Conservation (phyloP, 1,140 invertebrate species). For the Drosophila equinoxialis region DNA sequence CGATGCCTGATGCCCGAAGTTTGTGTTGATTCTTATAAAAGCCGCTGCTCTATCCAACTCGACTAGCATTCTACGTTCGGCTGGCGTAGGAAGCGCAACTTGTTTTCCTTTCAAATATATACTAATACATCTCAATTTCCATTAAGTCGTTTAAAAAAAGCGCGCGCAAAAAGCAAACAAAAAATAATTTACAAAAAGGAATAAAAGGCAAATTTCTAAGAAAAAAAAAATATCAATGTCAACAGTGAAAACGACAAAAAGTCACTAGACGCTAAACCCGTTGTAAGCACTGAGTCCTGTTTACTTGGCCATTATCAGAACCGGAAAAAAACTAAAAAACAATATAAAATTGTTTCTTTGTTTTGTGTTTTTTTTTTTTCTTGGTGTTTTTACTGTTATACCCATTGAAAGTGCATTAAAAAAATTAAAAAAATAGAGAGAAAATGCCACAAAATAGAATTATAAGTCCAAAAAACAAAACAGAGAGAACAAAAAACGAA, state of each 20-base stretch:
- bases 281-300: constrained; percentile 65
- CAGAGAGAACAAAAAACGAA: constrained; percentile 39
- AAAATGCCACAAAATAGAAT: constrained; percentile 52
- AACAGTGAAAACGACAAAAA: constrained; percentile 40
- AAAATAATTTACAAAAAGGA: constrained; percentile 1
- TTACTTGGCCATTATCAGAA: constrained; percentile 77
- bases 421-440: constrained; percentile 48
- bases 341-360: constrained; percentile 22
- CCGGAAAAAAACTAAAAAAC: constrained; percentile 29
- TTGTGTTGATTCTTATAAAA: constrained; percentile 54
- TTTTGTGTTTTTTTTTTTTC: constrained; percentile 58
- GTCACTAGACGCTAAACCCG: not conserved
- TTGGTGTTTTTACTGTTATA: constrained; percentile 47
- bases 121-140: constrained; percentile 1
- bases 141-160: constrained; percentile 48
- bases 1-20: not conserved
- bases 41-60: constrained; percentile 31
- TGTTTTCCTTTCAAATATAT: not conserved
- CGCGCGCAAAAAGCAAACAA: constrained; percentile 65
- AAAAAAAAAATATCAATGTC: constrained; percentile 20
- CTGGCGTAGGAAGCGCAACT: constrained; percentile 61
- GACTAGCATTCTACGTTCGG: constrained; percentile 72
- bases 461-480: constrained; percentile 25
- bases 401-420: constrained; percentile 54
- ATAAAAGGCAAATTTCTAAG: constrained; percentile 15